A percentile compares a stretch with the other conserved stretches of the same genome.
phyloP scores from a whole-genome alignment of 1,140 invertebrate species.

The Coptotermes formosanus region DNA sequence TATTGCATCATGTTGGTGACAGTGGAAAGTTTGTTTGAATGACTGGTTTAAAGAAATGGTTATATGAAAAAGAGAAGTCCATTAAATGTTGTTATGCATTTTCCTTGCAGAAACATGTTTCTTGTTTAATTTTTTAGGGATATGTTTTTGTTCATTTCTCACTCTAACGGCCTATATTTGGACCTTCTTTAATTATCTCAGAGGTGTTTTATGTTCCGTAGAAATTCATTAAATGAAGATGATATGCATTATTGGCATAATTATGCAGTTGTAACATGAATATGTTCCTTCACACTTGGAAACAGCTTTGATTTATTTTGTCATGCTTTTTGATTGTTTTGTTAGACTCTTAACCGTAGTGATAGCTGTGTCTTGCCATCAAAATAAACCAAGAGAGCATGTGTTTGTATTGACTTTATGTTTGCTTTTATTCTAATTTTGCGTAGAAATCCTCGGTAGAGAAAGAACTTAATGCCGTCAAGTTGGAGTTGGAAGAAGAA shows the following conservation, averaged over 20 bases:
- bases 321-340: slow-evolving; percentile 28
- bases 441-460: slow-evolving; percentile 33
- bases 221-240: not conserved
- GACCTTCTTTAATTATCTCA: too few relatives aligned
- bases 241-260: not conserved
- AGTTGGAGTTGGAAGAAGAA: slow-evolving; percentile 60
- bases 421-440: slow-evolving; percentile 39
- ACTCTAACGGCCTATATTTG: too few relatives aligned
- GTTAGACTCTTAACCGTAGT: slow-evolving; percentile 18
- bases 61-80: too few relatives aligned
- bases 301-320: slow-evolving; percentile 31
- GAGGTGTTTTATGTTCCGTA: too few relatives aligned
- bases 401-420: slow-evolving; percentile 35
- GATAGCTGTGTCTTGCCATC: not conserved
- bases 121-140: too few relatives aligned
- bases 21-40: too few relatives aligned
- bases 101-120: too few relatives aligned
- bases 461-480: slow-evolving; percentile 59
- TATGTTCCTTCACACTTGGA: slow-evolving; percentile 23
- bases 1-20: too few relatives aligned
- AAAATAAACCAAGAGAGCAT: slow-evolving; percentile 21
- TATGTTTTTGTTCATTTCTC: too few relatives aligned
- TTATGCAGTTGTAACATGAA: not conserved
- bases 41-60: too few relatives aligned
- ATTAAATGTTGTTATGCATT: too few relatives aligned